These are phyloP conservation scores for Anguilla japonica DNA, from an alignment of 2,113 vertebrate species.

Conservation along the genomic window DNA sequence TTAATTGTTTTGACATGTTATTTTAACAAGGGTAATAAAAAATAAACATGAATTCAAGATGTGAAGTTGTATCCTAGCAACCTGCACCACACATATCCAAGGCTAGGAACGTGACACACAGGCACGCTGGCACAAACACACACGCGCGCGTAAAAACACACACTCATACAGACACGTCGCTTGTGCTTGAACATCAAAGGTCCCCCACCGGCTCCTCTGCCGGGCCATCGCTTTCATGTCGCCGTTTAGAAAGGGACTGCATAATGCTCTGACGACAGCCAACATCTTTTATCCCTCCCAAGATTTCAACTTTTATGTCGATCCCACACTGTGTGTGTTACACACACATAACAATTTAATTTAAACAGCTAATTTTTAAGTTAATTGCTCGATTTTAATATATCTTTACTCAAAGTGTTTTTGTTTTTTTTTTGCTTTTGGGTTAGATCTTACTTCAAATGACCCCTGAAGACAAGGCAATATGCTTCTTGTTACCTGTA, in stretches of 20 bases:
- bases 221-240: neutral
- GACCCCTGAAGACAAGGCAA: neutral
- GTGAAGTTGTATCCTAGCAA: too few species aligned
- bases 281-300: neutral
- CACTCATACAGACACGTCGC: slow-evolving; percentile 34
- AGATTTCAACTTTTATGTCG: neutral
- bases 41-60: too few species aligned
- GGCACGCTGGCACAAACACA: too few species aligned
- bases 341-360: neutral
- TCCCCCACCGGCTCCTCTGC: neutral
- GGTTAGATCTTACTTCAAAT: neutral
- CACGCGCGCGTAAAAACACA: neutral
- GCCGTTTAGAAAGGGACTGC: slow-evolving; percentile 13
- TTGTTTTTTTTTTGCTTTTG: neutral
- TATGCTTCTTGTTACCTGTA: neutral
- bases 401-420: neutral
- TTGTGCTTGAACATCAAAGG: slow-evolving; percentile 34
- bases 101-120: too few species aligned
- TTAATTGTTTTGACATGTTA: too few species aligned
- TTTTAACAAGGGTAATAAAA: too few species aligned
- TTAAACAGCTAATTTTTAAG: neutral
- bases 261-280: neutral
- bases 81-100: too few species aligned
- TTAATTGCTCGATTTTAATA: neutral
- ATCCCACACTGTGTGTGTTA: neutral